Base-by-base conservation (phyloP, 1,140 invertebrate species). In the Penaeus chinensis region DNA sequence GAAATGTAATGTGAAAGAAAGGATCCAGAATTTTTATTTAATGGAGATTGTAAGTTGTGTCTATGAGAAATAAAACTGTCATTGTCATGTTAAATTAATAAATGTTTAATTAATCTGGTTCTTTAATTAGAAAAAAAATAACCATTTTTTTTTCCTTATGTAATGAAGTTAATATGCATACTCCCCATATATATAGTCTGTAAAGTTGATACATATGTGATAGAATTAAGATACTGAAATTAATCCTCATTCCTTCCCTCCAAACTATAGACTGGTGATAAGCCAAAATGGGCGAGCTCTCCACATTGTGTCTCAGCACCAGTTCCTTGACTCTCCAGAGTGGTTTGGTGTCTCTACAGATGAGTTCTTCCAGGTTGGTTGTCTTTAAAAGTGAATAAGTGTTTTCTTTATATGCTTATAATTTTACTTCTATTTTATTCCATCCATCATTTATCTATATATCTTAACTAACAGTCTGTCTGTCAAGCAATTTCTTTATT, bases 281-380 rank as follows among this genome's bases (percentile, higher is more conserved):
- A 96, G 96, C 3, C 96, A 97, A 93, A 95, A 96, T 92, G 95
- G 96, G 90, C 93, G 95, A 91, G 96, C 96, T 85, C 93, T 98
- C 62, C 97, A 98, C 93, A 96, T 97, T 91, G 96, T 98, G 89
- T 96, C 96, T 92, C 95, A 95, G 71, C 96, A 97, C 93, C 96
- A 98, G 93, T 98, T 98, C 93, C 94, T 98, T 89, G 97, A 98
- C 93, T 97, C 96, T 76, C 96, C 97, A 16, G 97, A 98, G 93
- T 98, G 96, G 96, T 97, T 97, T 93, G 96, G 96, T 88, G 96
- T 97, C 37, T 96, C 96, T 27, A 96, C 96, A 69, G 96, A 97
- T 92, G 96, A 97, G 91, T 96, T 94, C 92, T 97, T 96, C 92
- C 96, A 98, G 94, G 96, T 97, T 93, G 92, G 89, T 82, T 74